phyloP scores from a whole-genome alignment of 2,888 invertebrate species.

The Leptarthrus brevirostris region DNA sequence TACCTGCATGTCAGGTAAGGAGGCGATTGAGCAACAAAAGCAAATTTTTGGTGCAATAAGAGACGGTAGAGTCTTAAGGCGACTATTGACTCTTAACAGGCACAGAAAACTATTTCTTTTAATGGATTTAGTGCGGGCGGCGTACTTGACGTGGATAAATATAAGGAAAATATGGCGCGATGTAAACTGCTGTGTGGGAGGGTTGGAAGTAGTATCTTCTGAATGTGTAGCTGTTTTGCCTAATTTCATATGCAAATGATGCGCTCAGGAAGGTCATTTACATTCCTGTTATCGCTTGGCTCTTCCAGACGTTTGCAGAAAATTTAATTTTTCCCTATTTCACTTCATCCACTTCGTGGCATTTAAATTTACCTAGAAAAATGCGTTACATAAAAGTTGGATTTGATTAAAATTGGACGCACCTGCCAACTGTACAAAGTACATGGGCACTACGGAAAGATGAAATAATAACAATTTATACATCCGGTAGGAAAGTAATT shows the following conservation, averaged over 20 bases:
- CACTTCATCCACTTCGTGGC: not conserved
- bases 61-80: not conserved
- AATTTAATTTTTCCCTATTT: slow-evolving; percentile 1
- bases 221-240: not conserved
- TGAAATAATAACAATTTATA: not conserved
- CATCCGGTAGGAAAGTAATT: not conserved
- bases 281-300: not conserved
- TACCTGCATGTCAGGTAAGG: not conserved
- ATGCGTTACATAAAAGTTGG: not conserved
- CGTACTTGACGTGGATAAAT: not conserved
- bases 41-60: not conserved
- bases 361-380: not conserved
- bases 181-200: not conserved
- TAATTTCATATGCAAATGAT: slow-evolving; percentile 15
- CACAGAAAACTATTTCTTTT: not conserved
- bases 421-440: not conserved
- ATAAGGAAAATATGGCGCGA: not conserved
- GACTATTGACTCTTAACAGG: not conserved
- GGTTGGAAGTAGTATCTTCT: not conserved
- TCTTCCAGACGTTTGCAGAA: not conserved
- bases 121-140: slow-evolving; percentile 2
- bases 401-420: not conserved
- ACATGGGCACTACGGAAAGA: not conserved
- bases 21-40: not conserved
- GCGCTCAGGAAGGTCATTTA: slow-evolving; percentile 10